These are phyloP conservation scores for Martes martes DNA, from an alignment of 2,113 vertebrate species.

Conservation along the genomic window DNA sequence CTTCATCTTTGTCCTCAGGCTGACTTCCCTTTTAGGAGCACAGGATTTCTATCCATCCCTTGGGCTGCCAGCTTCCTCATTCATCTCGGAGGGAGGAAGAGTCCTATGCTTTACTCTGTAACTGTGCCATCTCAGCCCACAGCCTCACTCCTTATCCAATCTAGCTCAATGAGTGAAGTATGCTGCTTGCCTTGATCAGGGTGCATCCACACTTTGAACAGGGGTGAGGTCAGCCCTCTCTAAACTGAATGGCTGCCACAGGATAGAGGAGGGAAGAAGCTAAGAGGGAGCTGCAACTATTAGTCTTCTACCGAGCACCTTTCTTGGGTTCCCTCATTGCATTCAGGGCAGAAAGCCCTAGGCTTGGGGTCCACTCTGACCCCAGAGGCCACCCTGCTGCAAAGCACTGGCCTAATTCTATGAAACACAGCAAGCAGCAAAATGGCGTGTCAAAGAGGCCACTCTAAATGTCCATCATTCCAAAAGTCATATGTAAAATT, in stretches of 20 bases:
- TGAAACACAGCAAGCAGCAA: neutral
- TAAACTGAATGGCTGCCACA: neutral
- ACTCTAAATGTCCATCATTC: neutral
- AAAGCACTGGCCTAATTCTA: neutral
- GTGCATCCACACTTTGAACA: neutral
- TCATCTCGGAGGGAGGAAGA: no score
- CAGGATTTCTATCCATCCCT: neutral
- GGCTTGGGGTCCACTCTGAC: neutral
- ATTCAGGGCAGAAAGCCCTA: neutral
- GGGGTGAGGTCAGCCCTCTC: accelerated
- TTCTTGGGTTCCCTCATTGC: no score
- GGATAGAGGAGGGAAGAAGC: neutral
- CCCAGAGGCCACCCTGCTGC: neutral
- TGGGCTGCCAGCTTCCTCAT: neutral
- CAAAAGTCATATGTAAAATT: neutral
- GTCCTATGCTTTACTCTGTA: accelerated
- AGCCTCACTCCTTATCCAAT: accelerated
- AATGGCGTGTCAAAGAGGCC: no score
- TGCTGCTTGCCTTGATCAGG: neutral
- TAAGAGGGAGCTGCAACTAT: neutral
- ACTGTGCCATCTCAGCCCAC: neutral
- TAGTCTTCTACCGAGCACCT: accelerated
- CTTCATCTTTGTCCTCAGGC: neutral
- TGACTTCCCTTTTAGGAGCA: neutral
- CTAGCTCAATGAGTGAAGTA: neutral